These are phyloP conservation scores for Paedocypris sp. DNA, from an alignment of 2,113 vertebrate genomes.

Conservation along the genomic window DNA sequence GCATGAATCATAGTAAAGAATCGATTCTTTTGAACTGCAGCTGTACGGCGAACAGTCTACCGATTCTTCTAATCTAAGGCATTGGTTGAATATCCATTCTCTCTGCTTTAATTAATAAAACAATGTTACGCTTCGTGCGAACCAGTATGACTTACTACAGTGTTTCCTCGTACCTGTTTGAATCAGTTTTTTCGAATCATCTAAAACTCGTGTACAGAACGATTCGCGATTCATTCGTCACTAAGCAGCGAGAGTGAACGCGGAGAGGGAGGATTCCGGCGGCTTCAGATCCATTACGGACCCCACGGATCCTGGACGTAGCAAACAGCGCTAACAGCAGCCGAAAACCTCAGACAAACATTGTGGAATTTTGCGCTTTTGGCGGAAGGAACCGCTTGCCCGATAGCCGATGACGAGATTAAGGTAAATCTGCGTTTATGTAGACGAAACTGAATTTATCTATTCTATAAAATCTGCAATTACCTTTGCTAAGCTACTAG, in stretches of 20 bases:
- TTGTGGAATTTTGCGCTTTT: neutral
- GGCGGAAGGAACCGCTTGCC: neutral
- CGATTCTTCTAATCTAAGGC: neutral
- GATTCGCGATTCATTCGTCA: neutral
- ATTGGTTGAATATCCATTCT: no score
- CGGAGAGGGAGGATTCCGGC: constrained; percentile 26
- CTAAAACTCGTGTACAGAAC: neutral
- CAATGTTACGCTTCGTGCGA: no score
- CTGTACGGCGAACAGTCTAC: neutral
- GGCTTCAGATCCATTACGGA: constrained; percentile 15
- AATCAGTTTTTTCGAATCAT: neutral
- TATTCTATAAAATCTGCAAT: neutral
- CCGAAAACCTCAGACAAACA: neutral
- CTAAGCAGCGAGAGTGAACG: constrained; percentile 16
- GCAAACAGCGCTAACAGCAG: neutral
- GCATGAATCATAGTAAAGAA: neutral
- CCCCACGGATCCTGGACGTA: constrained; percentile 29
- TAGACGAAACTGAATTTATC: neutral
- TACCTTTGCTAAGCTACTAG: constrained; percentile 36
- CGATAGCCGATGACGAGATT: neutral
- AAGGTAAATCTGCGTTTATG: constrained; percentile 14
- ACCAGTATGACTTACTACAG: no score
- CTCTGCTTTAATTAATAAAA: no score
- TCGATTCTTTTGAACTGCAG: neutral
- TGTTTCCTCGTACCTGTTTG: no score